These are phyloP conservation scores for Hyalella azteca DNA, from an alignment of 2,888 invertebrate genomes.

Conservation along the genomic window DNA sequence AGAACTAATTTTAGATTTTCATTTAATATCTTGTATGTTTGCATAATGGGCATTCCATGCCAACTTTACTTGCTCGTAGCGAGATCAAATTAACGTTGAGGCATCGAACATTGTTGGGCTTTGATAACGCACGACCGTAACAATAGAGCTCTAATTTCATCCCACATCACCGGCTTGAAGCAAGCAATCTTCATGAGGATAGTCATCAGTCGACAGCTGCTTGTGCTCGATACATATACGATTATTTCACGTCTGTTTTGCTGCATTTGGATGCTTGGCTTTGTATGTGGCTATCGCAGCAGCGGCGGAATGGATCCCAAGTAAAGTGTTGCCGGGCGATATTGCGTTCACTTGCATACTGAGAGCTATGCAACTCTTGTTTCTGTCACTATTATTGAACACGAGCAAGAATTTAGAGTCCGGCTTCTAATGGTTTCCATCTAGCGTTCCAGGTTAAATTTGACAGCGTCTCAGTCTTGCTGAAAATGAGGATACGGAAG, in stretches of 20 bases:
- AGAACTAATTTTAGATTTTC: no score
- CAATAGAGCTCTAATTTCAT: no score
- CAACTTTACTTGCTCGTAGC: no score
- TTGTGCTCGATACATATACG: no score
- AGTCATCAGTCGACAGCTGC: no score
- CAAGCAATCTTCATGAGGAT: not conserved
- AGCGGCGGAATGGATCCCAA: not conserved
- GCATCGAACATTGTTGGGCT: no score
- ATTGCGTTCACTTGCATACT: slow-evolving; percentile 7
- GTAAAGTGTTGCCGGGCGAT: not conserved
- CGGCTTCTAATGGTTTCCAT: not conserved
- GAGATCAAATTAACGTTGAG: no score
- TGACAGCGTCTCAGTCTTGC: not conserved
- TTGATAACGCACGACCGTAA: no score
- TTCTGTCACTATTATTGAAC: slow-evolving; percentile 34
- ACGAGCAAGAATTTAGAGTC: slow-evolving; percentile 7
- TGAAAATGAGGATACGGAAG: not conserved
- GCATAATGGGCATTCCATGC: no score
- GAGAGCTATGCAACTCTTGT: not conserved
- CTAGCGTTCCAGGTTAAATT: not conserved
- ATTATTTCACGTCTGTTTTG: no score
- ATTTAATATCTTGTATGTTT: no score
- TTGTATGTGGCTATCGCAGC: not conserved
- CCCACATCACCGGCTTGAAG: not conserved
- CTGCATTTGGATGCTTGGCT: not conserved